Evolutionary conservation across 2,113 vertebrate species (phyloP).

Genomic region (Todiramphus saurophagus): DNA sequence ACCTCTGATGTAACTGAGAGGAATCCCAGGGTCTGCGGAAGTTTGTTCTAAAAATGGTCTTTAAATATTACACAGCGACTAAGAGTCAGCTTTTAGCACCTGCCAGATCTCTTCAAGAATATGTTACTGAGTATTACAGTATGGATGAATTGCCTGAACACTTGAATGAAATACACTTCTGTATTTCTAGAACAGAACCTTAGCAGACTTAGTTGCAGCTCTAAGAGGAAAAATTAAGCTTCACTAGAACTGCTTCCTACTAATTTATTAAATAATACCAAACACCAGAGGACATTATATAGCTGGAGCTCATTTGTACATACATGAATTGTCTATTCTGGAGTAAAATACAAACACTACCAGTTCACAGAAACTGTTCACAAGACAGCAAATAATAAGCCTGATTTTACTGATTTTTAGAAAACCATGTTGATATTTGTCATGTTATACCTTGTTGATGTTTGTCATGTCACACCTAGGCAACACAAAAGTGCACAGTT

Average conservation of each 20-base stretch:
- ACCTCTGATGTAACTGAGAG: neutral
- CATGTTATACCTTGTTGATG: neutral
- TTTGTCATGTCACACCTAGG: neutral
- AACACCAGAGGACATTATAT: neutral
- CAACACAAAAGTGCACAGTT: neutral
- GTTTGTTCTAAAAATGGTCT: neutral
- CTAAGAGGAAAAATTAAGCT: neutral
- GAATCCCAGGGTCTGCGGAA: neutral
- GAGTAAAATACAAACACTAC: neutral
- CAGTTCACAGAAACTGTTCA: neutral
- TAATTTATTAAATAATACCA: neutral
- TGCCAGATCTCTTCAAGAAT: neutral
- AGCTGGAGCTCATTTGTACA: neutral
- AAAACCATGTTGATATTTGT: neutral
- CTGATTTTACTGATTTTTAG: neutral
- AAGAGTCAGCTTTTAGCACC: neutral
- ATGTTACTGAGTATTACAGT: neutral
- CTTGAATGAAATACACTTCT: neutral
- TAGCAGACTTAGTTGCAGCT: neutral
- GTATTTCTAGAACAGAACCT: neutral
- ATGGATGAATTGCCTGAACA: neutral
- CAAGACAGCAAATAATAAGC: neutral
- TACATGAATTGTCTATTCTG: neutral
- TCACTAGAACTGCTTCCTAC: neutral
- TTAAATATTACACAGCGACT: neutral